phyloP scores from a whole-genome alignment of 2,113 vertebrate genomes.

The Bothrops jararaca region DNA sequence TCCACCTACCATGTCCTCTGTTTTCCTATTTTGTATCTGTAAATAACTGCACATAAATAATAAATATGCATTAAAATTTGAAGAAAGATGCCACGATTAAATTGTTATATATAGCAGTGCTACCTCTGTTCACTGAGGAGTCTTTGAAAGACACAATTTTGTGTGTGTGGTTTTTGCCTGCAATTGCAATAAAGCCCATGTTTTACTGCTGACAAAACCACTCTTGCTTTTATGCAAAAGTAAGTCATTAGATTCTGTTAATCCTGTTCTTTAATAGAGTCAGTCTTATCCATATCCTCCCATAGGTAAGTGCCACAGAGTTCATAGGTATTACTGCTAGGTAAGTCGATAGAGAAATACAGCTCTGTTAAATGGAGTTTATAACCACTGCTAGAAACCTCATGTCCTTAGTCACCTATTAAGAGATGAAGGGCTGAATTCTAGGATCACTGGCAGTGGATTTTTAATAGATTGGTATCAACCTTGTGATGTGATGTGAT shows the following conservation, averaged over 20 bases:
- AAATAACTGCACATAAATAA: neutral
- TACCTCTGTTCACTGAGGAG: neutral
- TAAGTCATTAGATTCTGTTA: neutral
- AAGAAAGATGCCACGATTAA: neutral
- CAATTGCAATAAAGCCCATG: neutral
- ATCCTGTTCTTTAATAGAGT: fast-evolving
- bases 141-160: neutral
- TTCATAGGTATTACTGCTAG: neutral
- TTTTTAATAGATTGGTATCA: neutral
- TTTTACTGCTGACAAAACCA: neutral
- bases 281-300: neutral
- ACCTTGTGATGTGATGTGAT: neutral
- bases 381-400: neutral
- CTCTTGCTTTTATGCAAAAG: neutral
- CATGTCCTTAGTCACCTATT: neutral
- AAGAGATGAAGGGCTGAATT: neutral
- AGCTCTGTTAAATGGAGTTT: neutral
- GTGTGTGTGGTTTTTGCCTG: neutral
- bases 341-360: neutral
- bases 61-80: neutral
- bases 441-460: neutral
- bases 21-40: neutral
- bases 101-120: neutral
- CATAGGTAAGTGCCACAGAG: neutral
- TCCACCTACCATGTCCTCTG: neutral